phyloP scores from a whole-genome alignment of 2,888 invertebrate genomes.

The Pandemis corylana region DNA sequence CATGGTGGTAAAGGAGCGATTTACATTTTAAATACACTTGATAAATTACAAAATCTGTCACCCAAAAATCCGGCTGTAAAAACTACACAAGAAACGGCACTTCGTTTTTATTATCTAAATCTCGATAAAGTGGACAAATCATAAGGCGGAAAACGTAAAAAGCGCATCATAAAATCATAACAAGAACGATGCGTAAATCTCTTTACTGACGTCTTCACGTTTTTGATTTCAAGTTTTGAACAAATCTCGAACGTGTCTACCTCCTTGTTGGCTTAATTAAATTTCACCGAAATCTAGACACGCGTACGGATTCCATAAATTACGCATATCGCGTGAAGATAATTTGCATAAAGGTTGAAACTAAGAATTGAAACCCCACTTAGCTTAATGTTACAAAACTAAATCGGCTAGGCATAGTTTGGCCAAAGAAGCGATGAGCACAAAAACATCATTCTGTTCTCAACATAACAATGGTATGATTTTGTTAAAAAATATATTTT shows the following conservation, averaged over 20 bases:
- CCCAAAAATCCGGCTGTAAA: slow-evolving; percentile 19
- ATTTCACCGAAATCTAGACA: too few relatives aligned
- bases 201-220: slow-evolving; percentile 1
- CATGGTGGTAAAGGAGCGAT: background rate
- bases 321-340: too few relatives aligned
- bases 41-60: slow-evolving; percentile 22
- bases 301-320: too few relatives aligned
- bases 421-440: background rate
- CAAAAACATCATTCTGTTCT: slow-evolving; percentile 13
- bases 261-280: too few relatives aligned
- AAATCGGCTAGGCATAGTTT: slow-evolving; percentile 21
- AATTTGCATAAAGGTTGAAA: background rate
- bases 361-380: slow-evolving; percentile 2
- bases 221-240: background rate
- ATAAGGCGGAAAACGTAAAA: slow-evolving; percentile 30
- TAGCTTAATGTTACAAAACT: slow-evolving; percentile 14
- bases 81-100: slow-evolving; percentile 23
- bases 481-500: too few relatives aligned
- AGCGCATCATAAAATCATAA: slow-evolving; percentile 31
- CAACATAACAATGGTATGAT: slow-evolving; percentile 8
- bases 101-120: slow-evolving; percentile 33
- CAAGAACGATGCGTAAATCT: slow-evolving; percentile 25
- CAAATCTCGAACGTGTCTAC: too few relatives aligned
- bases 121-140: slow-evolving; percentile 27
- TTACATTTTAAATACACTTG: slow-evolving; percentile 2